These are phyloP conservation scores for Scolopax bukidnonensis DNA, from an alignment of 2,797 vertebrate species.

Conservation along the genomic window DNA sequence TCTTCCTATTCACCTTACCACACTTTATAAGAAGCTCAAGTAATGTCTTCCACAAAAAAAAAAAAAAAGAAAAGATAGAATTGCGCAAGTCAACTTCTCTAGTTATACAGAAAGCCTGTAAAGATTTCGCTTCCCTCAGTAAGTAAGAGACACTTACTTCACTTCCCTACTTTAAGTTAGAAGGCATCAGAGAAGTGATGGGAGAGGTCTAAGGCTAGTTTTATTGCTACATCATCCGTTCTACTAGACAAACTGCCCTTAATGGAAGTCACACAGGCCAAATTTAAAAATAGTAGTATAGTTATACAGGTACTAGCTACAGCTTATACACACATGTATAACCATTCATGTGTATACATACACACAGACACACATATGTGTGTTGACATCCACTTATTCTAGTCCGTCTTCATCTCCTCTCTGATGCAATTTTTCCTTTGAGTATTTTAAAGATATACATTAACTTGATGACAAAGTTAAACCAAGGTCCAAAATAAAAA, in stretches of 20 bases:
- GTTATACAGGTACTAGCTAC: background rate
- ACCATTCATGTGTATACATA: background rate
- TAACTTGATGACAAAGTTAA: background rate
- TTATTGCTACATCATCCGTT: background rate
- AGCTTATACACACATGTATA: background rate
- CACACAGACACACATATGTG: background rate
- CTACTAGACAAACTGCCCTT: background rate
- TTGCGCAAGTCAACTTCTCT: background rate
- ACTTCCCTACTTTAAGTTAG: background rate
- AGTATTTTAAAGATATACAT: background rate
- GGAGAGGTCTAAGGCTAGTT: background rate
- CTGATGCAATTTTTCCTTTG: background rate
- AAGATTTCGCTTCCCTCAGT: background rate
- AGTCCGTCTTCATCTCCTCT: background rate
- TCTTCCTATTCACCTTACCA: background rate
- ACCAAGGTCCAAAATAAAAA: background rate
- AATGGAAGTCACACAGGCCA: background rate
- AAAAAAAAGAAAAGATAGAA: background rate
- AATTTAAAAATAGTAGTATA: background rate
- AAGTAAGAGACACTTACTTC: background rate
- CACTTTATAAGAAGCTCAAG: background rate
- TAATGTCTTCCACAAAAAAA: background rate
- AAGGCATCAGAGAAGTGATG: background rate
- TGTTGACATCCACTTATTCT: background rate
- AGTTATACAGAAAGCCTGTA: background rate